Evolutionary conservation across 2,113 vertebrate genomes (phyloP), one percentile per base, ranked within the genome.

Genomic region (Colinus virginianus): DNA sequence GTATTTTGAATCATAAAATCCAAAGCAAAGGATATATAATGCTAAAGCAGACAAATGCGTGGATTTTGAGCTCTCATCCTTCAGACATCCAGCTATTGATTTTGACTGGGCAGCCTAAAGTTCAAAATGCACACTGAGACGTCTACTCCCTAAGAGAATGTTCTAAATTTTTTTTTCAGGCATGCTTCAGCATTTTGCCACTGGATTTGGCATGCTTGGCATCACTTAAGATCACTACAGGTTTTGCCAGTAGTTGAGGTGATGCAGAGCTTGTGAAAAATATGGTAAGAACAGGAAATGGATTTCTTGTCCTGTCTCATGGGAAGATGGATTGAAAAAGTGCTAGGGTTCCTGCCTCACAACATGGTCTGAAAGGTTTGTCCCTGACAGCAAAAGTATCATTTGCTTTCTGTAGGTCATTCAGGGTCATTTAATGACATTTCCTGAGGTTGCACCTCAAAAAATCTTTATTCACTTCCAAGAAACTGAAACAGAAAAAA

Each of bases 401-500:
- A 63, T 89, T 49, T 79, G 13, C 16, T 90, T 91, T 87, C 40
- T 28, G 59, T 18, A 72, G 23, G 58, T 79, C 56, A 10, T 1
- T 76, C 66, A 14, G n/a, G n/a, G 23, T 85, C 48, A 66, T 62
- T 62, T 72, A 58, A 23, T 46, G 30, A 38, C 40, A 49, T 59
- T 28, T 84, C 62, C 28, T 66, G 46, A 71, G 22, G 43, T 2
- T 78, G 12, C 22, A 48, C 59, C 26, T 91, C 30, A 67, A 62
- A 93, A 90, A 90, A 15, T 45, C 62, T 78, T 81, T 43, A 42
- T 61, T 56, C 2, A 72, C 79, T 92, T 87, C 70, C 67, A 87
- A 84, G 67, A 89, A 92, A 82, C 26, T 61, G 23, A 23, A 78
- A 56, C 28, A 51, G 53, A 80, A 26, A 87, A 75, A 48, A 74